phyloP scores from a whole-genome alignment of 2,888 invertebrate genomes.

The Agonopterix alstromeriana region DNA sequence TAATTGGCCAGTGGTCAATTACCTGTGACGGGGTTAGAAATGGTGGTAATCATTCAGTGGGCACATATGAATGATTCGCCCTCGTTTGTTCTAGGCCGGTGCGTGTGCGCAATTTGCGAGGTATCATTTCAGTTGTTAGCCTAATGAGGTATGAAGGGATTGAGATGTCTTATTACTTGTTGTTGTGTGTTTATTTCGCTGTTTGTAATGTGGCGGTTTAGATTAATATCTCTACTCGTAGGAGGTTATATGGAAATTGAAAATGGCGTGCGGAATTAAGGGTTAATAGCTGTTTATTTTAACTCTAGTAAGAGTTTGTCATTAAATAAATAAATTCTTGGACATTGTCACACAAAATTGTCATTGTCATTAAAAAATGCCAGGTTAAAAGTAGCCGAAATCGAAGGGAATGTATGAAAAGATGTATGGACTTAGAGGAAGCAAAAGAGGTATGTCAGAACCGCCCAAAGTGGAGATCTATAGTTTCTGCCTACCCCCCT shows the following conservation, averaged over 20 bases:
- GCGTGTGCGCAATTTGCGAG: constrained; percentile 26
- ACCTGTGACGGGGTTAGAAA: constrained; percentile 2
- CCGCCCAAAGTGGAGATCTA: too few species aligned
- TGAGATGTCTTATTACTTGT: constrained; percentile 16
- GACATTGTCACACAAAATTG: too few species aligned
- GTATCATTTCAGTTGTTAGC: constrained; percentile 22
- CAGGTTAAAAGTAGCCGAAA: too few species aligned
- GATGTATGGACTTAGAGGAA: too few species aligned
- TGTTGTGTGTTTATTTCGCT: neutral
- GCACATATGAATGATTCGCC: constrained; percentile 2
- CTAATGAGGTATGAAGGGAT: constrained; percentile 25
- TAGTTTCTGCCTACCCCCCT: too few species aligned
- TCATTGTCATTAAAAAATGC: too few species aligned
- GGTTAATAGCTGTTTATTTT: too few species aligned
- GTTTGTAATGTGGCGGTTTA: neutral
- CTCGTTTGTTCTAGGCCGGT: constrained; percentile 27
- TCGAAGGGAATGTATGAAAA: too few species aligned
- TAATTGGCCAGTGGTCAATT: constrained; percentile 7
- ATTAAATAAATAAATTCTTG: too few species aligned
- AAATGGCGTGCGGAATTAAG: neutral
- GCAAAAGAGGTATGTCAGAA: too few species aligned
- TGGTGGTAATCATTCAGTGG: neutral
- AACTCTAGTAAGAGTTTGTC: too few species aligned
- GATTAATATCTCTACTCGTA: too few species aligned
- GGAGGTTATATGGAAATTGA: neutral